Evolutionary conservation across 2,888 invertebrate species (phyloP).

Genomic region (Apantesis nais): DNA sequence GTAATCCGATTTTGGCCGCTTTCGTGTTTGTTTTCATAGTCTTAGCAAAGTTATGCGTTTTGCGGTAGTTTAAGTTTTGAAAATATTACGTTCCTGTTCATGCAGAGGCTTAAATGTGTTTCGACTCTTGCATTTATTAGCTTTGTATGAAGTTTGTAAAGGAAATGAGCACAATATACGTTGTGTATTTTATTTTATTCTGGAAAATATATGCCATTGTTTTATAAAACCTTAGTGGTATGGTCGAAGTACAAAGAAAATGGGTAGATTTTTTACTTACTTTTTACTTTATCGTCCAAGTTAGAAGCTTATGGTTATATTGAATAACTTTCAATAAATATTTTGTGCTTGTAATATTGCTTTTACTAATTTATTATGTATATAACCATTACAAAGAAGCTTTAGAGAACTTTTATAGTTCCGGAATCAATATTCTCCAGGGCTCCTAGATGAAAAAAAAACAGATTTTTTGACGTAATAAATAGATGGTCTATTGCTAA

Average conservation of each 20-base stretch:
- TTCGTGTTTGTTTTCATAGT: conserved; percentile 58
- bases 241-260: background rate
- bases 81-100: conserved; percentile 38
- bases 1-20: conserved; percentile 60
- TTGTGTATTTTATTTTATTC: background rate
- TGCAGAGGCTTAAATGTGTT: conserved; percentile 12
- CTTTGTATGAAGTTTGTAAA: conserved; percentile 7
- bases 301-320: background rate
- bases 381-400: too few relatives aligned
- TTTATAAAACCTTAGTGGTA: background rate
- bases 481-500: background rate
- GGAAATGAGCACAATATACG: background rate
- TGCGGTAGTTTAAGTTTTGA: conserved; percentile 44
- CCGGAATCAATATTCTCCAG: too few relatives aligned
- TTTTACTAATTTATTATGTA: too few relatives aligned
- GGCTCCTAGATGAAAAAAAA: too few relatives aligned
- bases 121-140: conserved; percentile 12
- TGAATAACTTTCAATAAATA: background rate
- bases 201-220: background rate
- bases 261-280: background rate
- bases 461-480: too few relatives aligned
- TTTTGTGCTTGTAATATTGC: background rate
- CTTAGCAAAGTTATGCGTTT: conserved; percentile 54
- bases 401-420: too few relatives aligned
- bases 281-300: background rate